phyloP scores from a whole-genome alignment of 2,888 invertebrate genomes.

The Habrosyne pyritoides region DNA sequence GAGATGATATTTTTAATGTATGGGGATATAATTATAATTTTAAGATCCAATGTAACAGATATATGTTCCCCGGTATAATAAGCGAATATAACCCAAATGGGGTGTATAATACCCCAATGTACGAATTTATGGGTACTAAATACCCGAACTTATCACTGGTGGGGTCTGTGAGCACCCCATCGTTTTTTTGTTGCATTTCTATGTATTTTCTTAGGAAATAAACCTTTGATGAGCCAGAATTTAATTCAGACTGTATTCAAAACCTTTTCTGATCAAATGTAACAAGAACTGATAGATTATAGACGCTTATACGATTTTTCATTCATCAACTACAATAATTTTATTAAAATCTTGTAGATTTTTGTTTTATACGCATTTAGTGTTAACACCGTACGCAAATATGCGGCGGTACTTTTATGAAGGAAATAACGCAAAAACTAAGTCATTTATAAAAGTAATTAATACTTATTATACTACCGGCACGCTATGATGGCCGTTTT shows the following conservation, averaged over 20 bases:
- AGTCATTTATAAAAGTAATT: neutral
- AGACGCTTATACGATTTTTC: neutral
- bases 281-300: neutral
- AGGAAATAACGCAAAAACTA: neutral
- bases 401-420: neutral
- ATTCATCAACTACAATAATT: neutral
- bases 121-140: neutral
- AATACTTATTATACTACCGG: too few species aligned
- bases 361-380: constrained; percentile 1
- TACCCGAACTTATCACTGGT: neutral
- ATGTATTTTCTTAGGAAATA: neutral
- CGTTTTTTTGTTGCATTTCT: neutral
- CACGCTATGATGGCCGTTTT: too few species aligned
- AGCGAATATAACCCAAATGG: neutral
- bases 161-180: neutral
- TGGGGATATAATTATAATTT: too few species aligned
- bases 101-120: neutral
- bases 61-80: neutral
- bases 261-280: neutral
- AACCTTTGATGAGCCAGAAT: too few species aligned
- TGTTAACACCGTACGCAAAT: neutral
- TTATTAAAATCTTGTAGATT: neutral
- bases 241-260: neutral
- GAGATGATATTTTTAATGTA: neutral
- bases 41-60: neutral